A percentile compares a stretch with the other conserved stretches of the same genome.
phyloP scores from a whole-genome alignment of 2,113 vertebrate genomes.

The Megaceryle maxima region DNA sequence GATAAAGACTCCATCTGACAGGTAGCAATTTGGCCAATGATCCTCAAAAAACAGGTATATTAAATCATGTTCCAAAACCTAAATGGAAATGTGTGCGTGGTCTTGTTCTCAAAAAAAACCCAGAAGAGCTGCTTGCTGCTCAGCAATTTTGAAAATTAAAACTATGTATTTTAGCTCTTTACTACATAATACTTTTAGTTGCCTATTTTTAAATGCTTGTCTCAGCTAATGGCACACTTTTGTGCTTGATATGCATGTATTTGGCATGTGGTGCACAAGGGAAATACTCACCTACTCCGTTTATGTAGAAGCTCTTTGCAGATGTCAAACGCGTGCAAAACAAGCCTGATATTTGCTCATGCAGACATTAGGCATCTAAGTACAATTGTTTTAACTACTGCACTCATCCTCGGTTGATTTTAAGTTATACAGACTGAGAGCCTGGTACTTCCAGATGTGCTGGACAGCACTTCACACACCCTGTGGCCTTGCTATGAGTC shows the following conservation, averaged over 20 bases:
- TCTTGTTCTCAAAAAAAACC: background rate
- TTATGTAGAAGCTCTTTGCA: background rate
- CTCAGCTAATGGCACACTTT: background rate
- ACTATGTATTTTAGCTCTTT: background rate
- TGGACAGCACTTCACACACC: background rate
- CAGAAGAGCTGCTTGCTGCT: background rate
- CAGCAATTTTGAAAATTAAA: background rate
- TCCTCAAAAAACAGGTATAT: background rate
- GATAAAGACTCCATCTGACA: background rate
- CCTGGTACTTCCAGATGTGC: background rate
- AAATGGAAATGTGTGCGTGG: background rate
- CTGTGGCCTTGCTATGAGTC: background rate
- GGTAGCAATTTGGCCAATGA: background rate
- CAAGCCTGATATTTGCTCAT: background rate
- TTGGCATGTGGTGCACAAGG: background rate
- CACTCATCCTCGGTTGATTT: background rate
- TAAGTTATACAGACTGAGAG: background rate
- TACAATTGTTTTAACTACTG: background rate
- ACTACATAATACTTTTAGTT: background rate
- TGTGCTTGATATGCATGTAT: background rate
- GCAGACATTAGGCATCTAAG: rapidly evolving
- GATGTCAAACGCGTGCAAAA: rapidly evolving
- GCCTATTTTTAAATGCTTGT: background rate
- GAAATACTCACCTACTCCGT: background rate
- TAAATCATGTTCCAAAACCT: background rate